Evolutionary conservation across 2,888 invertebrate genomes (phyloP).

Genomic region (Hypomecis punctinalis): DNA sequence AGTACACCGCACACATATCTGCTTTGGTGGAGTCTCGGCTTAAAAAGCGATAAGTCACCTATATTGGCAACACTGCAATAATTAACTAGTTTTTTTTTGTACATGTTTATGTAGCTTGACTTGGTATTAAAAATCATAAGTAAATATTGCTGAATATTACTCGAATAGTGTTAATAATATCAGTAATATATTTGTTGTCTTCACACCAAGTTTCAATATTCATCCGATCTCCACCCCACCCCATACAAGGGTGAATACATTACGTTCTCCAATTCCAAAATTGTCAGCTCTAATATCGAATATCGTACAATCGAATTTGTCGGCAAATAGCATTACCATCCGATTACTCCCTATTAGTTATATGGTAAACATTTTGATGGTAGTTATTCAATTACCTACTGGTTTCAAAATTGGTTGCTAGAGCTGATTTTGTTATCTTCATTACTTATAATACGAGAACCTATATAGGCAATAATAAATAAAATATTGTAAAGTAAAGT

Average conservation of each 20-base stretch:
- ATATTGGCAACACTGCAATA: no score
- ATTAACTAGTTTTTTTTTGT: no score
- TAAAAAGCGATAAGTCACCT: no score
- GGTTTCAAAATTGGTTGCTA: constrained; percentile 24
- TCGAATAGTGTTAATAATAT: no score
- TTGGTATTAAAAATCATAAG: no score
- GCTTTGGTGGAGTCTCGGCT: no score
- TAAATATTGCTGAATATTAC: no score
- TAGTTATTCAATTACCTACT: constrained; percentile 43
- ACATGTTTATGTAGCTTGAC: no score
- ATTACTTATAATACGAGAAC: no score
- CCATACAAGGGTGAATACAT: constrained; percentile 75
- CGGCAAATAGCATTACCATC: constrained; percentile 68
- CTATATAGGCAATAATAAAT: no score
- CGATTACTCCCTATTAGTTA: constrained; percentile 80
- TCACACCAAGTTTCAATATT: constrained; percentile 17
- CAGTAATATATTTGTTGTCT: background rate
- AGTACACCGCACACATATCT: no score
- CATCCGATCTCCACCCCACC: constrained; percentile 41
- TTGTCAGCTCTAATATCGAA: constrained; percentile 78
- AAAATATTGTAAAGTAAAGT: no score
- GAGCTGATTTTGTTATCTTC: constrained; percentile 3
- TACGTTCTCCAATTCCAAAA: constrained; percentile 79
- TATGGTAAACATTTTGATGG: constrained; percentile 62
- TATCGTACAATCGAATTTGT: constrained; percentile 71